These are phyloP conservation scores for Zaprionus taronus DNA, from an alignment of 1,140 invertebrate genomes.

Conservation along the genomic window DNA sequence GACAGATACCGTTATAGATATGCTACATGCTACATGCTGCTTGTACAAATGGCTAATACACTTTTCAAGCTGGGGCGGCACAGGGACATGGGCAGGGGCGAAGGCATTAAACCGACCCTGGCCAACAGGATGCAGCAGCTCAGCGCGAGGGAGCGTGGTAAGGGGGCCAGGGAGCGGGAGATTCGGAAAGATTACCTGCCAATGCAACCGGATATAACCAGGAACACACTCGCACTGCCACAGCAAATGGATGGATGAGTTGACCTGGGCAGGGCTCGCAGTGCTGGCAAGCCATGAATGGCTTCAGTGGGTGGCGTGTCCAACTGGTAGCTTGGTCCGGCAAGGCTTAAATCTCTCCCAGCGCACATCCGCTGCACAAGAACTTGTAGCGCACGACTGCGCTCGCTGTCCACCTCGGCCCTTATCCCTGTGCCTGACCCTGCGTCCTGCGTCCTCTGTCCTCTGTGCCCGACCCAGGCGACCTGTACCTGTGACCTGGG, in stretches of 20 bases:
- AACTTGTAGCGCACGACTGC: slow-evolving; percentile 77
- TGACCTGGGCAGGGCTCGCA: not conserved
- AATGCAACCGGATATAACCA: slow-evolving; percentile 76
- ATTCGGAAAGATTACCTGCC: slow-evolving; percentile 77
- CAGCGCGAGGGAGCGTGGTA: not conserved
- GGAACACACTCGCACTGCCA: slow-evolving; percentile 8
- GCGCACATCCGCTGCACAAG: slow-evolving; percentile 76
- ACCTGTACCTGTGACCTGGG: not conserved
- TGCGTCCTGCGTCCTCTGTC: slow-evolving; percentile 1
- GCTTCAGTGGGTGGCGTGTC: slow-evolving; percentile 42
- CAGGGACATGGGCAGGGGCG: slow-evolving; percentile 44
- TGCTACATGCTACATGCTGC: slow-evolving; percentile 2
- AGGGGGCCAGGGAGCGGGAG: slow-evolving; percentile 7
- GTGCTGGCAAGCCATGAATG: slow-evolving; percentile 33
- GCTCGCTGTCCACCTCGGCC: slow-evolving; percentile 38
- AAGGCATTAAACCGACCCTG: slow-evolving; percentile 61
- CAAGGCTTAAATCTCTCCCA: slow-evolving; percentile 76
- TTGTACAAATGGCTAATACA: slow-evolving; percentile 63
- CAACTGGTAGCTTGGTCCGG: slow-evolving; percentile 4
- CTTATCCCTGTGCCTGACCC: slow-evolving; percentile 16
- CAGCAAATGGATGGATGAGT: slow-evolving; percentile 2
- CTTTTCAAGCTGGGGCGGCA: slow-evolving; percentile 64
- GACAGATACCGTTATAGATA: slow-evolving; percentile 52
- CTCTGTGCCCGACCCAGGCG: not conserved
- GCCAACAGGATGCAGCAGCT: slow-evolving; percentile 50